Conservation (phyloP, 1,140 invertebrate species). For the Scaptodrosophila lebanonensis region DNA sequence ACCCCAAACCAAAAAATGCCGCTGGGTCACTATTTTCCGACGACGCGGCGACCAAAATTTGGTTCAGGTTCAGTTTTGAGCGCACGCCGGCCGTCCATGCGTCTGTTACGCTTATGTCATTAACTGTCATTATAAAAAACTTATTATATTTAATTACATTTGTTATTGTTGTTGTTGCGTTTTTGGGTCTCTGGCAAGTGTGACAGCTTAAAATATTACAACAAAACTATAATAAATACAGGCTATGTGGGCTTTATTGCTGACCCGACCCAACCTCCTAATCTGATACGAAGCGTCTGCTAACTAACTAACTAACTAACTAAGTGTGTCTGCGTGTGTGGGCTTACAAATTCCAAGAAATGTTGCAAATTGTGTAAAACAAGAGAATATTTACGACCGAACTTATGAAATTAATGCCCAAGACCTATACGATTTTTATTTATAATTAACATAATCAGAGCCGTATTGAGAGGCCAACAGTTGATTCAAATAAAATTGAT, state of each 20-base stretch:
- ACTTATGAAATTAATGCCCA: no score
- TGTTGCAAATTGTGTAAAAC: no score
- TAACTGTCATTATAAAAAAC: conserved; percentile 55
- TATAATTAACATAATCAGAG: no score
- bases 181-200: conserved; percentile 23
- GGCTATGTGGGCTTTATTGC: conserved; percentile 26
- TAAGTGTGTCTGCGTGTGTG: no score
- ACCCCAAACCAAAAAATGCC: conserved; percentile 34
- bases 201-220: conserved; percentile 40
- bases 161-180: conserved; percentile 7
- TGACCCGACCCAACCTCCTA: conserved; percentile 30
- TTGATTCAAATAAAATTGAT: no score
- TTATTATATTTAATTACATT: conserved; percentile 56
- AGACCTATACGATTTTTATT: no score
- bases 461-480: no score
- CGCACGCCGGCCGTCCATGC: conserved; percentile 38
- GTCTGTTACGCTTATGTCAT: conserved; percentile 60
- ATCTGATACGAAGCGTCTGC: conserved; percentile 27
- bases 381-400: no score
- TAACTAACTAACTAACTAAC: no score
- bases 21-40: conserved; percentile 27
- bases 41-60: conserved; percentile 50
- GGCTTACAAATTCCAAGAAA: conserved; percentile 34
- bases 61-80: conserved; percentile 65
- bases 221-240: conserved; percentile 46